phyloP scores from a whole-genome alignment of 2,113 vertebrate species.

The Sturnira hondurensis region DNA sequence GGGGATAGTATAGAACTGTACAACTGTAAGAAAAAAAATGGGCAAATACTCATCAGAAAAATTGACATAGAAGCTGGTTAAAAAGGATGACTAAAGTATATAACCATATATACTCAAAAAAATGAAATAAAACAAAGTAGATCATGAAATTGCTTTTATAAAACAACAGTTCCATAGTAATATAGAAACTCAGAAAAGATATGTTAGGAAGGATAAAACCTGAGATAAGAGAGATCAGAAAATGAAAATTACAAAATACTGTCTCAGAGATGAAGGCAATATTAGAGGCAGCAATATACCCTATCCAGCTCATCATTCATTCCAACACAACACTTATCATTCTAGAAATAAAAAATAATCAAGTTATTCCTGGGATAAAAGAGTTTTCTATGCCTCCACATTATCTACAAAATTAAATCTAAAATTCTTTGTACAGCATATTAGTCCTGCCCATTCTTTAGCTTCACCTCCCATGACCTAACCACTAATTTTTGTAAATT shows the following conservation, averaged over 20 bases:
- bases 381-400: background rate
- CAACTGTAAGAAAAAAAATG: background rate
- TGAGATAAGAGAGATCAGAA: background rate
- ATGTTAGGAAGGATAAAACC: background rate
- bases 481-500: background rate
- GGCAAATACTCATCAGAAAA: background rate
- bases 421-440: background rate
- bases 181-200: background rate
- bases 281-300: background rate
- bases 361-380: background rate
- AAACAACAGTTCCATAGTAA: background rate
- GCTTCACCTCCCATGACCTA: background rate
- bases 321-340: too few species aligned
- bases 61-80: too few species aligned
- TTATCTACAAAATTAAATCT: background rate
- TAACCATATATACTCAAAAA: background rate
- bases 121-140: background rate
- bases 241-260: background rate
- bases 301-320: background rate
- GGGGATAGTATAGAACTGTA: rapidly evolving
- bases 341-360: background rate
- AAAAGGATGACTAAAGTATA: too few species aligned
- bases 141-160: background rate
- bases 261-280: background rate
- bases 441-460: background rate